Conservation (phyloP, 2,888 invertebrate genomes). For the Euphydryas editha region DNA sequence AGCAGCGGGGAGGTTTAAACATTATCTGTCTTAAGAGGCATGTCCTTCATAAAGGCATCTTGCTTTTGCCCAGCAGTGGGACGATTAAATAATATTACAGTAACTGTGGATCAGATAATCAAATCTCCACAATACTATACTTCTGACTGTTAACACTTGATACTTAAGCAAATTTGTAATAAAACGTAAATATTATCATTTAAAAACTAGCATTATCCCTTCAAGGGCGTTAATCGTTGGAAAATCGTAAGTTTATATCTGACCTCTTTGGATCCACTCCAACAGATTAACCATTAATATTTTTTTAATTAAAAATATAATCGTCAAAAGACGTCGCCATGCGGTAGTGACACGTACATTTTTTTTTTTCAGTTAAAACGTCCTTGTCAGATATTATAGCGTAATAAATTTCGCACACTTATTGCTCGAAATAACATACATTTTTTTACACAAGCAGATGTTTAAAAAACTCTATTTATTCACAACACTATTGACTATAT, state of each 20-base stretch:
- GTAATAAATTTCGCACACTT: constrained; percentile 4
- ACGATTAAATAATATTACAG: too few relatives aligned
- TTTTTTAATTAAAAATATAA: constrained; percentile 1
- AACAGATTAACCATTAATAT: neutral
- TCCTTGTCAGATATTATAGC: constrained; percentile 18
- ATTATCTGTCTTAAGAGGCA: too few relatives aligned
- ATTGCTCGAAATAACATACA: constrained; percentile 20
- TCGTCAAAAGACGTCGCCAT: neutral
- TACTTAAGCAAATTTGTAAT: too few relatives aligned
- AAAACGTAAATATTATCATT: too few relatives aligned
- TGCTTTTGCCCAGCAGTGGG: too few relatives aligned
- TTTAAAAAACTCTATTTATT: neutral
- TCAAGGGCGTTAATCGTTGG: neutral
- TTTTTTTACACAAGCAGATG: constrained; percentile 4
- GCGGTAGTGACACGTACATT: constrained; percentile 20
- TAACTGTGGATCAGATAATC: too few relatives aligned
- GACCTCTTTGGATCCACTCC: neutral
- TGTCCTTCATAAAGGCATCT: too few relatives aligned
- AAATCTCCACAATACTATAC: too few relatives aligned
- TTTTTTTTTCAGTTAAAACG: constrained; percentile 6
- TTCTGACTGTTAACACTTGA: too few relatives aligned
- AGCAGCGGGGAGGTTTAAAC: too few relatives aligned
- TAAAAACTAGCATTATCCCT: neutral
- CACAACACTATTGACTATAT: neutral
- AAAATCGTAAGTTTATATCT: neutral